Conservation (phyloP, 2,113 vertebrate species). For the Hiodon alosoides region DNA sequence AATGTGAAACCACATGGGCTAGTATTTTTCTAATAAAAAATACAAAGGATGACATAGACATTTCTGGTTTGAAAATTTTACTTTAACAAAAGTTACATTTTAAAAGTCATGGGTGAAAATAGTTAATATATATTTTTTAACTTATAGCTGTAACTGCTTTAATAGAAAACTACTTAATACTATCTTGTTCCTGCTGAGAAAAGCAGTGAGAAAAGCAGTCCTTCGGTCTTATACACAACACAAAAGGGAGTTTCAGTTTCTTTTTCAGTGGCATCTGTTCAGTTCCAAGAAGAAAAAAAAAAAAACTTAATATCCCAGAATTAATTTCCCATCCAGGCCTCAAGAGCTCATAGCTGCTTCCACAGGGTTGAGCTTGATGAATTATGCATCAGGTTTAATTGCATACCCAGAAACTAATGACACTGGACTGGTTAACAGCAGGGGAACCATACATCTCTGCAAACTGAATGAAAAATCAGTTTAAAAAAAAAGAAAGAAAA, state of each 20-base stretch:
- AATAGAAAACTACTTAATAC: not conserved
- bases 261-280: slow-evolving; percentile 55
- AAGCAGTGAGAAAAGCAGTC: not conserved
- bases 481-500: slow-evolving; percentile 51
- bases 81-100: too few relatives aligned
- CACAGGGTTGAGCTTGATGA: slow-evolving; percentile 64
- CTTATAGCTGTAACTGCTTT: too few relatives aligned
- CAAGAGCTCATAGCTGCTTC: slow-evolving; percentile 58
- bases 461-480: slow-evolving; percentile 75
- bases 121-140: too few relatives aligned
- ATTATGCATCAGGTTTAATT: slow-evolving; percentile 79
- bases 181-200: not conserved
- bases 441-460: slow-evolving; percentile 72
- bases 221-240: slow-evolving; percentile 14
- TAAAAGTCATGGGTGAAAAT: too few relatives aligned
- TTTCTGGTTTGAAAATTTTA: too few relatives aligned
- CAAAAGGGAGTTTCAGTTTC: slow-evolving; percentile 28
- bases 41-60: too few relatives aligned
- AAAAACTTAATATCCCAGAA: slow-evolving; percentile 64
- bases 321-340: slow-evolving; percentile 68
- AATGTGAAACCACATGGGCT: too few relatives aligned
- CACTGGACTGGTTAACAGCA: slow-evolving; percentile 78
- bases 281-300: slow-evolving; percentile 39
- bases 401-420: slow-evolving; percentile 78
- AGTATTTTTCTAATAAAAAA: too few relatives aligned